A percentile compares a stretch with the other conserved stretches of the same genome.
These are phyloP conservation scores for Burhinus oedicnemus DNA, from an alignment of 2,113 vertebrate genomes.

Conservation along the genomic window DNA sequence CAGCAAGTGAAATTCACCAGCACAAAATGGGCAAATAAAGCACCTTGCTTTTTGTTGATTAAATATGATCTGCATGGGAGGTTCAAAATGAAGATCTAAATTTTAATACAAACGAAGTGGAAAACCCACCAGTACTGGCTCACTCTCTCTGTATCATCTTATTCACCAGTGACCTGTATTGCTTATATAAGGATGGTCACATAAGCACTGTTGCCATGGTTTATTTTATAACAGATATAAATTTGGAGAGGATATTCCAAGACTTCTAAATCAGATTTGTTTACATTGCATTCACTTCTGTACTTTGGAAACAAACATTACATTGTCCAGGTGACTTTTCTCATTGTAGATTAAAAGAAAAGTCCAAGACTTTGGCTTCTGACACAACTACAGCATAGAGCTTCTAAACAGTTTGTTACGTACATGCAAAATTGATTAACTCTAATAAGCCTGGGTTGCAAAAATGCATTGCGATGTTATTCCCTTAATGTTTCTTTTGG, in stretches of 20 bases:
- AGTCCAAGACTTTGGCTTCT: constrained; percentile 6
- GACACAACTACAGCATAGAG: constrained; percentile 37
- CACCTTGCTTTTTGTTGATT: neutral
- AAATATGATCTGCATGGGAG: neutral
- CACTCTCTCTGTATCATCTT: neutral
- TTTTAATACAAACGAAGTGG: neutral
- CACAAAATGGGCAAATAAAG: neutral
- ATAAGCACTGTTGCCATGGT: constrained; percentile 1
- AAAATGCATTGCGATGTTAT: neutral
- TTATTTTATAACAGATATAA: neutral
- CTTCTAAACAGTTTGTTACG: neutral
- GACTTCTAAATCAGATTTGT: neutral
- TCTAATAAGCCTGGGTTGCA: neutral
- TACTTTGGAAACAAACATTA: neutral
- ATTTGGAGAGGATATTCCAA: neutral
- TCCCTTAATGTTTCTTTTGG: neutral
- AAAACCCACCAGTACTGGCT: neutral
- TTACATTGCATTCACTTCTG: neutral
- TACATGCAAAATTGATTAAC: neutral
- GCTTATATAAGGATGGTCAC: neutral
- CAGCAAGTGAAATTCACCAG: neutral
- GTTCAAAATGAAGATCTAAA: neutral
- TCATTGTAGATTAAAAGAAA: neutral
- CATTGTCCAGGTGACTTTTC: constrained; percentile 19
- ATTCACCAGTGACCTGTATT: neutral